Conservation (phyloP, 2,888 invertebrate genomes). For the Portevinia maculata region DNA sequence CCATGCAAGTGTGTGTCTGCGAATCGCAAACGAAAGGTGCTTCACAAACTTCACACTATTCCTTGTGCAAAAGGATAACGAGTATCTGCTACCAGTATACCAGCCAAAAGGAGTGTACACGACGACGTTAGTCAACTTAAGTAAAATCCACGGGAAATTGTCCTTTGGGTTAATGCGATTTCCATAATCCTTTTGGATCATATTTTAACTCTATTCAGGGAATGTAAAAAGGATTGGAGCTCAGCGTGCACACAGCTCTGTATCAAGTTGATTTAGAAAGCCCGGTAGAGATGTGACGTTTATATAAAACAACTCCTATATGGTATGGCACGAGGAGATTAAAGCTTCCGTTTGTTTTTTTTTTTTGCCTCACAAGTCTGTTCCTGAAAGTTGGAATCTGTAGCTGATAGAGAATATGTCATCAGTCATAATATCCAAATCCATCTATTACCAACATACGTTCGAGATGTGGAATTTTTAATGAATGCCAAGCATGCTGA, state of each 20-base stretch:
- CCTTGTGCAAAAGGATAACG: slow-evolving; percentile 21
- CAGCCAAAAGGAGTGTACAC: not conserved
- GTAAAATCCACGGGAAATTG: slow-evolving; percentile 63
- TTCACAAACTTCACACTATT: slow-evolving; percentile 41
- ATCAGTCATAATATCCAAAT: slow-evolving; percentile 6
- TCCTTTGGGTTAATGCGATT: slow-evolving; percentile 71
- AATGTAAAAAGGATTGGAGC: slow-evolving; percentile 41
- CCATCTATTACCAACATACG: slow-evolving; percentile 14
- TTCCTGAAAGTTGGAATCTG: not conserved
- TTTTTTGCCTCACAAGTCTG: not conserved
- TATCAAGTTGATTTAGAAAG: slow-evolving; percentile 57
- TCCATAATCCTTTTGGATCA: slow-evolving; percentile 68
- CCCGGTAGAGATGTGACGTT: slow-evolving; percentile 23
- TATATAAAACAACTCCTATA: slow-evolving; percentile 17
- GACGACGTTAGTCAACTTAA: slow-evolving; percentile 59
- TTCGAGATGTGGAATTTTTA: slow-evolving; percentile 1
- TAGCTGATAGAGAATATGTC: not conserved
- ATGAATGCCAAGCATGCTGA: slow-evolving; percentile 48
- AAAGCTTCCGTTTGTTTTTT: slow-evolving; percentile 18
- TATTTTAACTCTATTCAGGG: slow-evolving; percentile 63
- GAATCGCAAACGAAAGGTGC: slow-evolving; percentile 38
- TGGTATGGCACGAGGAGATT: slow-evolving; percentile 32
- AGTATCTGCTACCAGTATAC: slow-evolving; percentile 18
- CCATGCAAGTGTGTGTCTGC: slow-evolving; percentile 4
- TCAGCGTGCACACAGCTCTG: slow-evolving; percentile 7